Evolutionary conservation across 2,113 vertebrate genomes (phyloP), one percentile per base, ranked within the genome.

Genomic region (Dolichotis patagonum): DNA sequence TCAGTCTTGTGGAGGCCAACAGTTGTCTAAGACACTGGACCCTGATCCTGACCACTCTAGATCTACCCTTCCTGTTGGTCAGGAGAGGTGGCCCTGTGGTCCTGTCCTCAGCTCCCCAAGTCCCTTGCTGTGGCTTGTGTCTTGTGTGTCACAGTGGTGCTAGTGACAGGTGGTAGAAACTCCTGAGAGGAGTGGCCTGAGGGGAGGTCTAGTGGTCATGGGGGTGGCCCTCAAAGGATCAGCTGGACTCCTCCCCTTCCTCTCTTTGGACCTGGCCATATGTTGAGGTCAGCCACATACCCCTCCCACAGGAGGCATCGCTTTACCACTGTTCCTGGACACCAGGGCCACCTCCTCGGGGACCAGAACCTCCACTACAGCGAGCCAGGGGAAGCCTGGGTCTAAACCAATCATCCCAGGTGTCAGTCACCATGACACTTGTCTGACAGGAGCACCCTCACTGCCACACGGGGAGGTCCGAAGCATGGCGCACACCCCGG

Each of bases 11-110:
- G 20, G 49, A 56, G 77, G 62, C 7, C 63, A 69, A 2, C 8
- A 3, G 30, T 2, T 28, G 41, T 46, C 32, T 17, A 9, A 12
- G 11, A 0, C 3, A 7, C 30, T 32, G 10, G 20, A 7, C n/a
- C 71, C 46, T 17, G 19, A n/a, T 41, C 7, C 16, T 14, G 56
- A 32, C 2, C 6, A 11, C 22, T 30, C n/a, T 24, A 19, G 63
- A 38, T 35, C 65, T 38, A 11, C 56, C 86, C 22, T 41, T 54
- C n/a, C 14, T 67, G 10, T 35, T 65, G 22, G 38, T 28, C 52
- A 0, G 12, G 12, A 54, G 41, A 49, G 46, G 41, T 62, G 81
- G 65, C 67, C 62, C 9, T 56, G 16, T 54, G 32, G 63, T 63
- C 77, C 65, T 3, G 3, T 62, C 43, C 73, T 52, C 65, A 86